These are phyloP conservation scores for Amia ocellicauda DNA, from an alignment of 2,113 vertebrate genomes.

Conservation along the genomic window DNA sequence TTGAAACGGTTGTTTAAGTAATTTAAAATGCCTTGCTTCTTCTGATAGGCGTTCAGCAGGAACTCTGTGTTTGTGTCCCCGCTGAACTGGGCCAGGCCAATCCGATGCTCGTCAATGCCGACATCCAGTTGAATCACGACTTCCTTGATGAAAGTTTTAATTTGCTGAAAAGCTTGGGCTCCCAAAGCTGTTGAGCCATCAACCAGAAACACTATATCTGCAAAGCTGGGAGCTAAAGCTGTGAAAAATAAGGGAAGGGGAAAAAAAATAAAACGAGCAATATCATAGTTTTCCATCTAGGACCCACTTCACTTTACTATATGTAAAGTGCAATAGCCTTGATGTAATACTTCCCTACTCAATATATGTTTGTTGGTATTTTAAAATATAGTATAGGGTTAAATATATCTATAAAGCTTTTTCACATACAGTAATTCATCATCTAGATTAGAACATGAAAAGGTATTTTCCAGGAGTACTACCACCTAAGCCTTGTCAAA, in stretches of 20 bases:
- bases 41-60: conserved; percentile 54
- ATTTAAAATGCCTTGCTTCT: conserved; percentile 35
- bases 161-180: conserved; percentile 39
- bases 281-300: too few species aligned
- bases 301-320: too few species aligned
- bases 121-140: conserved; percentile 57
- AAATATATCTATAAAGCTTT: too few species aligned
- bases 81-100: conserved; percentile 73
- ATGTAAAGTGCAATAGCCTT: too few species aligned
- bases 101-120: conserved; percentile 46
- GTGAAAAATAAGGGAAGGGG: conserved; percentile 31
- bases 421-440: too few species aligned
- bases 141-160: conserved; percentile 42
- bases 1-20: conserved; percentile 41
- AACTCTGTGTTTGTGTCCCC: conserved; percentile 57
- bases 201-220: conserved; percentile 75
- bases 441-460: too few species aligned
- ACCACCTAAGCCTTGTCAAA: too few species aligned
- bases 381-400: too few species aligned
- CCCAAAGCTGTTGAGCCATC: conserved; percentile 53
- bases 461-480: too few species aligned
- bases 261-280: conserved; percentile 10
- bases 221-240: conserved; percentile 58
- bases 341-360: too few species aligned
- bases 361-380: too few species aligned